Conservation (phyloP, 2,797 vertebrate species). For the Nasua narica region DNA sequence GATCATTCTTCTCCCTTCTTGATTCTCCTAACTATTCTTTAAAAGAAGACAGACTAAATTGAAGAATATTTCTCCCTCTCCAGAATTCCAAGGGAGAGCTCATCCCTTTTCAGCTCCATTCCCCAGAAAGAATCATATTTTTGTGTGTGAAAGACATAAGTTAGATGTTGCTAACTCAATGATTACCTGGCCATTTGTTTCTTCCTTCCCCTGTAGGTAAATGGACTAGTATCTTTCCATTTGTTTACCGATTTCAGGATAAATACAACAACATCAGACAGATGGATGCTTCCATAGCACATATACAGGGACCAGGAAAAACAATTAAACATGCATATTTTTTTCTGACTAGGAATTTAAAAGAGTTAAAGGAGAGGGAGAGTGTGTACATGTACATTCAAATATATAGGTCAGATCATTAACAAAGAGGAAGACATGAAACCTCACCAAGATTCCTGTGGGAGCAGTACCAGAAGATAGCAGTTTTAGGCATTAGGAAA, state of each 20-base stretch:
- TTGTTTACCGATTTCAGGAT: neutral
- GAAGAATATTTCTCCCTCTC: neutral
- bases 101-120: neutral
- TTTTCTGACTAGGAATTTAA: conserved; percentile 22
- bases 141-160: neutral
- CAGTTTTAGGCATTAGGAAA: neutral
- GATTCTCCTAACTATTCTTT: neutral
- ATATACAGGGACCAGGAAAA: neutral
- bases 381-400: neutral
- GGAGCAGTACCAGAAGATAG: neutral
- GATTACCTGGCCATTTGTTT: neutral
- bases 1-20: neutral
- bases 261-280: neutral
- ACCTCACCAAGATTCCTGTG: neutral
- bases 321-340: neutral
- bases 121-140: neutral
- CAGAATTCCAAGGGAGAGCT: neutral
- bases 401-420: neutral
- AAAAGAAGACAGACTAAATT: neutral
- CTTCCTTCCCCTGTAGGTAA: neutral
- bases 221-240: neutral
- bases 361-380: neutral
- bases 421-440: neutral
- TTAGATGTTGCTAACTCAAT: neutral
- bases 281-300: neutral